These are phyloP conservation scores for Paracentrotus lividus DNA, from an alignment of 53 echinoderm and acorn worm genomes.

Conservation along the genomic window DNA sequence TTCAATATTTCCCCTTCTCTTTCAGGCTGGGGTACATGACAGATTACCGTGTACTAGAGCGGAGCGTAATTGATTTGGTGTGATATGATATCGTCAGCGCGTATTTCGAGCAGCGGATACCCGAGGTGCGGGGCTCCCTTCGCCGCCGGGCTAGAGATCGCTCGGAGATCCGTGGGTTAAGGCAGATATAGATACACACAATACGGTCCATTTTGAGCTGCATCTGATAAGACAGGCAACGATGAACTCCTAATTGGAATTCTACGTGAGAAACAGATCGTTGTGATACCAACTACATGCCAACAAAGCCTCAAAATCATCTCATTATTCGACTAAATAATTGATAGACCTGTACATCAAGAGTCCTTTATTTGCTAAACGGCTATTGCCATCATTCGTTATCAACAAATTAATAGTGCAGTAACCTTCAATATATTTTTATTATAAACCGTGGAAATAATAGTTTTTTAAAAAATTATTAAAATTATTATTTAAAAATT, in stretches of 20 bases:
- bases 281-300: background rate
- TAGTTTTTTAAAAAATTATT: too few species aligned
- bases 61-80: slow-evolving; percentile 65
- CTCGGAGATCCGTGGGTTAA: slow-evolving; percentile 54
- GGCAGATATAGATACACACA: slow-evolving; percentile 19
- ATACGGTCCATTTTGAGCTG: background rate
- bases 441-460: background rate
- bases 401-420: background rate
- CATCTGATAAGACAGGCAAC: slow-evolving; percentile 12
- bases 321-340: background rate
- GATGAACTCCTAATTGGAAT: slow-evolving; percentile 31
- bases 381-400: background rate
- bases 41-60: slow-evolving; percentile 62
- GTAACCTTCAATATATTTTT: background rate
- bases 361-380: too few species aligned
- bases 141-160: slow-evolving; percentile 57
- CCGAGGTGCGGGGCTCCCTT: slow-evolving; percentile 51
- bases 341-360: too few species aligned
- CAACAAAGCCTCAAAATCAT: background rate
- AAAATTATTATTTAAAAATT: too few species aligned
- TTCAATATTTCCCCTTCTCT: slow-evolving; percentile 28
- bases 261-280: background rate
- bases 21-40: slow-evolving; percentile 32
- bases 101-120: slow-evolving; percentile 48
- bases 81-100: slow-evolving; percentile 66